Evolutionary conservation across 1,140 invertebrate species (phyloP).

Genomic region (Halesus radiatus): DNA sequence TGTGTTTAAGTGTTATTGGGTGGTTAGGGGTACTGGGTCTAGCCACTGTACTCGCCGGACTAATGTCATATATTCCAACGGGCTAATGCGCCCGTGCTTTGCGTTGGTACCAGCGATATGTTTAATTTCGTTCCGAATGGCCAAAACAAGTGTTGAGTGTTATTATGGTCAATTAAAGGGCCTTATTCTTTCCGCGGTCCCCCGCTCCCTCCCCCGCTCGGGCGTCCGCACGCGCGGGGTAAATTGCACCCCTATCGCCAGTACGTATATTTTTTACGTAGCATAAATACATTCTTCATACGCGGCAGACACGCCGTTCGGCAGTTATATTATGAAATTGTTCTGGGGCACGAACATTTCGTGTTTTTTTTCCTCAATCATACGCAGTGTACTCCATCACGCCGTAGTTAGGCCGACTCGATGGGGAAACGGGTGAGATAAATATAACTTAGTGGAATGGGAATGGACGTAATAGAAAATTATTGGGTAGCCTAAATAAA

Average conservation of each 20-base stretch:
- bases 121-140: slow-evolving; percentile 5
- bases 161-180: slow-evolving; percentile 5
- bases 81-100: neutral
- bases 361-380: slow-evolving; percentile 9
- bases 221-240: neutral
- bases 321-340: slow-evolving; percentile 28
- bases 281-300: slow-evolving; percentile 35
- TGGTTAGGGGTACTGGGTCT: too few relatives aligned
- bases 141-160: slow-evolving; percentile 11
- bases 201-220: neutral
- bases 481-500: neutral
- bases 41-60: too few relatives aligned
- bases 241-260: slow-evolving; percentile 4
- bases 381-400: neutral
- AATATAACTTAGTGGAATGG: neutral
- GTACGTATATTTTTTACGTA: slow-evolving; percentile 29
- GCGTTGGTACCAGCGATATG: neutral
- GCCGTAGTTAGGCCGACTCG: neutral
- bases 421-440: neutral
- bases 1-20: too few relatives aligned
- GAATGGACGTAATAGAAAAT: slow-evolving; percentile 9
- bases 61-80: too few relatives aligned
- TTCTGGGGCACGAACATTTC: neutral
- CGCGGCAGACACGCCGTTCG: slow-evolving; percentile 17
- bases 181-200: neutral